Evolutionary conservation across 2,797 vertebrate species (phyloP).

Genomic region (Echeneis naucrates): DNA sequence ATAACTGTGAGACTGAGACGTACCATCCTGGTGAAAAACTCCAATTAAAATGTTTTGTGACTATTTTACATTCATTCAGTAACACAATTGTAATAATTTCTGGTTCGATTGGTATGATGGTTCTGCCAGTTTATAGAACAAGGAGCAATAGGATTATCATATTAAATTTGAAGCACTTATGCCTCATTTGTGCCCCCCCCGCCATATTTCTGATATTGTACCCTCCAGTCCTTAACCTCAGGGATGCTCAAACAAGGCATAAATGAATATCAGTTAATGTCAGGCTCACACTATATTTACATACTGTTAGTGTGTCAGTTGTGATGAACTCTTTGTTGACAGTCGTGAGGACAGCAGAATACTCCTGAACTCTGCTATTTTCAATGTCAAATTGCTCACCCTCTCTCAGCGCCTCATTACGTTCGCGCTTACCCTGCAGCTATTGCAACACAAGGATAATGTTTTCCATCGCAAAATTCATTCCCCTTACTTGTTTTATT

Average conservation of each 20-base stretch:
- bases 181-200: no score
- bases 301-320: background rate
- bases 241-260: constrained; percentile 13
- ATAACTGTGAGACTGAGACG: no score
- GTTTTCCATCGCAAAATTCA: constrained; percentile 48
- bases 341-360: background rate
- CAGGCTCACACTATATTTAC: background rate
- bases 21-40: no score
- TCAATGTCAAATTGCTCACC: constrained; percentile 38
- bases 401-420: constrained; percentile 20
- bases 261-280: constrained; percentile 10
- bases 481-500: constrained; percentile 36
- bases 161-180: no score
- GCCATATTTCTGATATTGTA: no score
- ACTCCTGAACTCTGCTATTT: constrained; percentile 3
- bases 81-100: no score
- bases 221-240: background rate
- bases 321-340: background rate
- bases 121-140: no score
- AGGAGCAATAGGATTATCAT: no score
- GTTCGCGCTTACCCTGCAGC: constrained; percentile 11
- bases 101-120: no score
- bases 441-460: constrained; percentile 6
- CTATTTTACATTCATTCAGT: no score
- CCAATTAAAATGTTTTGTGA: no score